Percentiles rank a stretch among this genome's conserved stretches.
Conservation (phyloP, 2,113 vertebrate genomes). For the Elephas maximus region DNA sequence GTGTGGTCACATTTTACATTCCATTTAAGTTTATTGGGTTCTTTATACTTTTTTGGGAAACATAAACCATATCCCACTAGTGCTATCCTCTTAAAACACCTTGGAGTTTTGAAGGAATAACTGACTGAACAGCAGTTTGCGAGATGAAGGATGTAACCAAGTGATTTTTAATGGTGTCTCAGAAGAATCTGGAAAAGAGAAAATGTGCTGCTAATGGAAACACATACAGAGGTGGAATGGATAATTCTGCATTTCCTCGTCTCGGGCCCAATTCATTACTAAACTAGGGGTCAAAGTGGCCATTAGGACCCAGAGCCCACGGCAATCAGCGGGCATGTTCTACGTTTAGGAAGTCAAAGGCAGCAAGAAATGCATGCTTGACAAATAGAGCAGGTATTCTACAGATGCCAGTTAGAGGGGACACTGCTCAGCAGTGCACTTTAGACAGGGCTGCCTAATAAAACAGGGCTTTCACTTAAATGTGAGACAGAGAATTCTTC, state of each 20-base stretch:
- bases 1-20: constrained; percentile 18
- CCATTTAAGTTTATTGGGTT: constrained; percentile 40
- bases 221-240: background rate
- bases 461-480: background rate
- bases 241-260: background rate
- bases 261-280: background rate
- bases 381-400: background rate
- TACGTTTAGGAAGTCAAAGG: background rate
- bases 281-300: background rate
- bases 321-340: background rate
- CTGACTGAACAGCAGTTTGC: constrained; percentile 25
- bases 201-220: constrained; percentile 20
- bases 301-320: background rate
- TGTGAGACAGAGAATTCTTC: background rate
- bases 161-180: constrained; percentile 62
- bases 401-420: background rate
- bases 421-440: background rate
- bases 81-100: constrained; percentile 51
- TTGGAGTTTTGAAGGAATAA: constrained; percentile 49
- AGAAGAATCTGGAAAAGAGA: constrained; percentile 48
- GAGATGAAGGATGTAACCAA: constrained; percentile 11
- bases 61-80: constrained; percentile 49
- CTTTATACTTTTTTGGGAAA: constrained; percentile 36
- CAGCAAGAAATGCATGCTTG: background rate
- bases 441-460: background rate